Conservation (phyloP, 2,888 invertebrate genomes). For the Crepidodera aurea region DNA sequence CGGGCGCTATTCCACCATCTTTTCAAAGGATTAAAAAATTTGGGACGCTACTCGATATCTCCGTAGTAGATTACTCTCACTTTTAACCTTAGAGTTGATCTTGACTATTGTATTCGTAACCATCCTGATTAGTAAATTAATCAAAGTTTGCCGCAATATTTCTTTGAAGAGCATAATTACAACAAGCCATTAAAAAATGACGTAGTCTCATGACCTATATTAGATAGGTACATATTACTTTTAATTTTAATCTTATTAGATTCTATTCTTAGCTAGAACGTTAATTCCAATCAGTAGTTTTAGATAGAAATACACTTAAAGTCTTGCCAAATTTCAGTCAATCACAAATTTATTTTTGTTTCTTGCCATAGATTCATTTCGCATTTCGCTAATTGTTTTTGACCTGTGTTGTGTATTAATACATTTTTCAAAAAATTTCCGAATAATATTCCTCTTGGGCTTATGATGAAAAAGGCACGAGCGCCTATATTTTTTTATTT, state of each 20-base stretch:
- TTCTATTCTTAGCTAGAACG: not conserved
- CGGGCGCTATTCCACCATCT: too few relatives aligned
- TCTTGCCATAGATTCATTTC: too few relatives aligned
- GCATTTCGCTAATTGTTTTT: too few relatives aligned
- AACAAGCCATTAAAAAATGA: constrained; percentile 16
- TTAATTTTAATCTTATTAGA: not conserved
- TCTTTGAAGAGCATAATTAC: constrained; percentile 17
- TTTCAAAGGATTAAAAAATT: too few relatives aligned
- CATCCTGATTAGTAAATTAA: constrained; percentile 11
- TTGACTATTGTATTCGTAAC: constrained; percentile 5
- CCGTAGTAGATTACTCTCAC: too few relatives aligned
- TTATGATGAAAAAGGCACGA: too few relatives aligned
- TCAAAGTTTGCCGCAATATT: constrained; percentile 21
- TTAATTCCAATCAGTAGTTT: not conserved
- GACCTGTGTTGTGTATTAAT: too few relatives aligned
- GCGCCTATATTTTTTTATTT: too few relatives aligned
- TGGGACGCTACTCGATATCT: too few relatives aligned
- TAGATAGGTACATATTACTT: not conserved
- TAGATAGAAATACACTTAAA: not conserved
- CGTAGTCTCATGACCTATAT: constrained; percentile 29
- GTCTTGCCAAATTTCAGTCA: not conserved
- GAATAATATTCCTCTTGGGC: too few relatives aligned
- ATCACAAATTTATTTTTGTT: too few relatives aligned
- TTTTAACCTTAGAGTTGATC: not conserved
- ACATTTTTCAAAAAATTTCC: too few relatives aligned